A percentile compares a stretch with the other conserved stretches of the same genome.
These are phyloP conservation scores for Brachypteracias leptosomus DNA, from an alignment of 2,113 vertebrate genomes.

Conservation along the genomic window DNA sequence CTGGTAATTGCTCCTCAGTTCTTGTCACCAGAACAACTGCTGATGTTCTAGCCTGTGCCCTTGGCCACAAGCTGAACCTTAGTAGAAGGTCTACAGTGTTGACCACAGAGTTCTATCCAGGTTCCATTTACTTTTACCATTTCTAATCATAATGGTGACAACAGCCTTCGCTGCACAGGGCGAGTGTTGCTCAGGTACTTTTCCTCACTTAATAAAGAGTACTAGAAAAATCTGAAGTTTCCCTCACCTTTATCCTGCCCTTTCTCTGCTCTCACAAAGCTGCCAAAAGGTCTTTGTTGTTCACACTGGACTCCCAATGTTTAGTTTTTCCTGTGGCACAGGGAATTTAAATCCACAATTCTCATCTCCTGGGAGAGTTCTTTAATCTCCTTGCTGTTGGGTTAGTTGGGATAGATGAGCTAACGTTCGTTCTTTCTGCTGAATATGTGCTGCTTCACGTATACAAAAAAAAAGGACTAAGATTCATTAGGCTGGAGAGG, in stretches of 20 bases:
- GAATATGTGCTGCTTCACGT: not conserved
- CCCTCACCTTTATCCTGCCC: not conserved
- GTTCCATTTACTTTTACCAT: not conserved
- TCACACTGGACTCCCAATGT: not conserved
- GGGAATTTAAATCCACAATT: not conserved
- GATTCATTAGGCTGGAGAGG: not conserved
- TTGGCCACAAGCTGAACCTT: not conserved
- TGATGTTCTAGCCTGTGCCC: not conserved
- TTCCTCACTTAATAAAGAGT: not conserved
- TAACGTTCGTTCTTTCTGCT: not conserved
- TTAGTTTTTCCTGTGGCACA: not conserved
- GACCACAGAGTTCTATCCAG: not conserved
- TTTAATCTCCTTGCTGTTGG: not conserved
- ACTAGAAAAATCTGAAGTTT: not conserved
- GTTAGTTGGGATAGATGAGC: not conserved
- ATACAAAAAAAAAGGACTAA: not conserved
- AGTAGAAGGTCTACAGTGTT: not conserved
- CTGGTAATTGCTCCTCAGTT: not conserved
- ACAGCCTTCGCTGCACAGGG: not conserved
- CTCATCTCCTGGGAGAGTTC: not conserved
- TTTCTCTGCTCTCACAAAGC: not conserved
- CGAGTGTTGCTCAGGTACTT: not conserved
- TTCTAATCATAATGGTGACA: not conserved
- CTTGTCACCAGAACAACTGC: not conserved
- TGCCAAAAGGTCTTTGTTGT: not conserved